Conservation (phyloP, 2,797 vertebrate genomes). For the Gadopsis marmoratus region DNA sequence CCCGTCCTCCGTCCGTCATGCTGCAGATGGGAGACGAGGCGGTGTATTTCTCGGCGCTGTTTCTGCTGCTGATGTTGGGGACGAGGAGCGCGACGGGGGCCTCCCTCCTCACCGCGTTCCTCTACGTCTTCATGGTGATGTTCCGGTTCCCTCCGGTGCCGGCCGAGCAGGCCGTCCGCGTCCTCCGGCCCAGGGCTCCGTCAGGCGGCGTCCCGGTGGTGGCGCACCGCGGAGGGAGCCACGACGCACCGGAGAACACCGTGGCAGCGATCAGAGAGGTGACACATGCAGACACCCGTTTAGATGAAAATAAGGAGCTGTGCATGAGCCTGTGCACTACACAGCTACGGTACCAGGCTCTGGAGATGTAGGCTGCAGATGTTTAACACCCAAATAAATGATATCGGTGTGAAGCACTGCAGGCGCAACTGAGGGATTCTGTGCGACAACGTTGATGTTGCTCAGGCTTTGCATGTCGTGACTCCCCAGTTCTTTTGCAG, state of each 20-base stretch:
- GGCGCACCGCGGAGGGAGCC: slow-evolving; percentile 90
- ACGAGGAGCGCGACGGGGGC: slow-evolving; percentile 86
- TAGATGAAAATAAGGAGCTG: neutral
- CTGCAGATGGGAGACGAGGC: slow-evolving; percentile 86
- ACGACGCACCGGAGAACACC: slow-evolving; percentile 96
- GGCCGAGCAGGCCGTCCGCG: slow-evolving; percentile 80
- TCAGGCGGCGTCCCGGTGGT: slow-evolving; percentile 80
- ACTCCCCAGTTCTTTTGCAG: slow-evolving; percentile 6
- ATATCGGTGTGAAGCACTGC: neutral
- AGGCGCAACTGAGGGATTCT: neutral
- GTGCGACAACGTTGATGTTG: neutral
- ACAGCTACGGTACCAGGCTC: neutral
- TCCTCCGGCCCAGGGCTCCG: slow-evolving; percentile 82
- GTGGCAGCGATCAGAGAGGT: slow-evolving; percentile 92
- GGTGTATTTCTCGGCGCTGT: slow-evolving; percentile 81
- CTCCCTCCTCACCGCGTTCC: slow-evolving; percentile 80
- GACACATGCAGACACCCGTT: neutral
- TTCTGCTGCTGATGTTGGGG: slow-evolving; percentile 78
- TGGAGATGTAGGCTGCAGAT: neutral
- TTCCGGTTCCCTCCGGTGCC: slow-evolving; percentile 88
- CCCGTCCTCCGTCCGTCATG: slow-evolving; percentile 73
- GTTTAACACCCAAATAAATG: neutral
- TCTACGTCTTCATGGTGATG: slow-evolving; percentile 87
- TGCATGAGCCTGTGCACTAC: neutral
- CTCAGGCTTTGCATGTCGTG: slow-evolving; percentile 14